phyloP scores from a whole-genome alignment of 2,888 invertebrate genomes.

The Caenorhabditis zanzibari region DNA sequence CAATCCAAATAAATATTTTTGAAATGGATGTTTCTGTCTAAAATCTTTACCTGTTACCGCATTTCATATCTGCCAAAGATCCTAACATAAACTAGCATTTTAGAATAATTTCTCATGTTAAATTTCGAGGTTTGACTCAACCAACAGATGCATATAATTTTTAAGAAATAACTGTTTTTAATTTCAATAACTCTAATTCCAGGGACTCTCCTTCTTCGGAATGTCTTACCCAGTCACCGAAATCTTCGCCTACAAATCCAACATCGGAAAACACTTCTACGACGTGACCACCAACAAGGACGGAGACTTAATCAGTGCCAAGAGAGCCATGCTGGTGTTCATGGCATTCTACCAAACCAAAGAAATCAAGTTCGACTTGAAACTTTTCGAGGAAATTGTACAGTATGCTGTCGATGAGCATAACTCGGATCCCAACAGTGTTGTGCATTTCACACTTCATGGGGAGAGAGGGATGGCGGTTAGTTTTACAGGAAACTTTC shows the following conservation, averaged over 20 bases:
- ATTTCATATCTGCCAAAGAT: no score
- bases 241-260: slow-evolving; percentile 69
- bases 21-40: no score
- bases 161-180: no score
- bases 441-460: slow-evolving; percentile 67
- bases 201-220: slow-evolving; percentile 56
- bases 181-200: slow-evolving; percentile 5
- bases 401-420: slow-evolving; percentile 60
- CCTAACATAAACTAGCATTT: no score
- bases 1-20: no score
- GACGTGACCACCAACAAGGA: slow-evolving; percentile 14
- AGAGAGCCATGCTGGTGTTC: slow-evolving; percentile 72
- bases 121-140: no score
- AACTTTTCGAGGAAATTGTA: slow-evolving; percentile 65
- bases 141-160: no score
- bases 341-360: slow-evolving; percentile 73
- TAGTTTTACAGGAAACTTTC: background rate
- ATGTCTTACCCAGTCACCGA: slow-evolving; percentile 67
- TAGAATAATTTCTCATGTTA: no score
- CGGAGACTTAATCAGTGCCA: slow-evolving; percentile 53
- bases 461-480: slow-evolving; percentile 70
- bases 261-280: slow-evolving; percentile 77
- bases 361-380: slow-evolving; percentile 64
- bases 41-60: no score
- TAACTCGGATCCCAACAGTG: slow-evolving; percentile 51